Evolutionary conservation across 2,113 vertebrate species (phyloP), one percentile per base, ranked within the genome.

Genomic region (Alligator sinensis): DNA sequence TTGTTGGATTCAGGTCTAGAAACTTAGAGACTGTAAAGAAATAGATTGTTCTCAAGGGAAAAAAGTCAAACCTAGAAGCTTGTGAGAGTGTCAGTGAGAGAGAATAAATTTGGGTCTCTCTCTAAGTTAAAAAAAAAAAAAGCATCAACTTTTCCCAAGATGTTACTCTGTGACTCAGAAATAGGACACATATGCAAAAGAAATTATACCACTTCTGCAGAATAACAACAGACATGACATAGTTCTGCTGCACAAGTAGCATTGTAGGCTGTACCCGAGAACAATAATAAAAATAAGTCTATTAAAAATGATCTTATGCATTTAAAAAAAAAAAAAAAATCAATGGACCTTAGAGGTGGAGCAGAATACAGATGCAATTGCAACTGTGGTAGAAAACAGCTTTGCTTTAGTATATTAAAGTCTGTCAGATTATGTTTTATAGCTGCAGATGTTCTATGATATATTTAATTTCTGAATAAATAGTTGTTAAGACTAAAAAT

Each of bases 391-490:
- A 85, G 34, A 79, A 60, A 92, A 47, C 10, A 63, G 4, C 22
- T 94, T 92, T 92, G 9, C 22, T 5, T 59, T 54, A 79, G 81
- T 68, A 85, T 13, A n/a, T 75, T 76, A 86, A 81, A 15, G 68
- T 88, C 88, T 30, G 57, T 21, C 25, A 75, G 30, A 24, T 58
- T 54, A 38, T 64, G 3, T 72, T 78, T 93, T 80, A 9, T 86
- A 93, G 76, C 3, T 95, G 47, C 30, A 93, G 25, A 74, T 75
- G 57, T 21, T 85, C 72, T 81, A 72, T 77, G 79, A 58, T 82
- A 76, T 77, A 63, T 91, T 92, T 63, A 88, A 55, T 22, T 75
- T 62, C 72, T n/a, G 59, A 86, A 59, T 54, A 89, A 94, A 80
- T 14, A 85, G 70, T 58, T 22, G 47, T 1, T 28, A 38, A 92